phyloP scores from a whole-genome alignment of 1,140 invertebrate species.

The Drosophila elegans region DNA sequence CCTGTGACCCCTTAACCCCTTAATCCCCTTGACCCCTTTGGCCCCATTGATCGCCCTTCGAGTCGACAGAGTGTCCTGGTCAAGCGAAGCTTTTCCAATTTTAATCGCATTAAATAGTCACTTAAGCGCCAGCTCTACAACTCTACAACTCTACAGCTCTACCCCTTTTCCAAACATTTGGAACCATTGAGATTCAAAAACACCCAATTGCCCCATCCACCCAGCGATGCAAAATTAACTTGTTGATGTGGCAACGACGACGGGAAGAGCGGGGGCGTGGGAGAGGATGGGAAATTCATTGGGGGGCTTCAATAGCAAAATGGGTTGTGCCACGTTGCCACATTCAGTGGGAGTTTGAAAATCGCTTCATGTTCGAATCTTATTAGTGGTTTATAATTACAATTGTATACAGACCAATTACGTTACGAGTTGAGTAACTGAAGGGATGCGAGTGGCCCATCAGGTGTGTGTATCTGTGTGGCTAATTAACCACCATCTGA shows the following conservation, averaged over 20 bases:
- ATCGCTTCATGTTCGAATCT: conserved; percentile 79
- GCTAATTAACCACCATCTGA: conserved; percentile 69
- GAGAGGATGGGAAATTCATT: background rate
- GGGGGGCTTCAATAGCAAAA: background rate
- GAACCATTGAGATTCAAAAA: conserved; percentile 9
- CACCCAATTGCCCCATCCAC: conserved; percentile 17
- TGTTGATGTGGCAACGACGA: conserved; percentile 68
- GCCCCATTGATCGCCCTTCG: background rate
- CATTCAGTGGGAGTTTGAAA: conserved; percentile 63
- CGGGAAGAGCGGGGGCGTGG: background rate
- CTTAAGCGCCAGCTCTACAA: conserved; percentile 15
- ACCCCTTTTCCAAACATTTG: background rate
- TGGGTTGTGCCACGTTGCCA: conserved; percentile 8
- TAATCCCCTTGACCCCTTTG: background rate
- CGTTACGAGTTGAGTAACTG: conserved; percentile 65
- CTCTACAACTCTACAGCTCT: background rate
- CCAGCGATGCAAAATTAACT: conserved; percentile 74
- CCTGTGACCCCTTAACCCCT: conserved; percentile 9
- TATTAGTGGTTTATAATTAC: conserved; percentile 83
- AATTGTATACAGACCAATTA: conserved; percentile 82
- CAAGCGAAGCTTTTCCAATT: conserved; percentile 56
- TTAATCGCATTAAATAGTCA: conserved; percentile 76
- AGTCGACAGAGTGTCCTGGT: conserved; percentile 28
- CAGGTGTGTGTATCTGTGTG: conserved; percentile 46
- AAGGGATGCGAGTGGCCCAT: background rate